These are phyloP conservation scores for Daktulosphaira vitifoliae DNA, from an alignment of 1,140 invertebrate species.

Conservation along the genomic window DNA sequence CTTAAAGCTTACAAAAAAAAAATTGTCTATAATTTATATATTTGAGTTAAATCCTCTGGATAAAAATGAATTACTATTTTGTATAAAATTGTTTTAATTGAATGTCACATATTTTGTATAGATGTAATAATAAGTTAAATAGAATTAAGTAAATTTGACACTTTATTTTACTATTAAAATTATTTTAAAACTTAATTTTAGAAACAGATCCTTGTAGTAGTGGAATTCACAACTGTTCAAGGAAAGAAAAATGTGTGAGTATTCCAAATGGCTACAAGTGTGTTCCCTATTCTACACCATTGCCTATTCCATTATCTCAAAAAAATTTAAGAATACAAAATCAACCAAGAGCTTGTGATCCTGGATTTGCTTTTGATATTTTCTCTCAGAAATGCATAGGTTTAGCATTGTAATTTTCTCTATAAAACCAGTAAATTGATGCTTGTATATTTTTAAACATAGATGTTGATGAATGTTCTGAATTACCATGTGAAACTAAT, in stretches of 20 bases:
- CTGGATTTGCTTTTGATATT: background rate
- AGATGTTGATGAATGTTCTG: conserved; percentile 55
- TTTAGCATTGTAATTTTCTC: no score
- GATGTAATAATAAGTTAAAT: no score
- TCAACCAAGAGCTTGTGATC: background rate
- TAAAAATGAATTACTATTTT: no score
- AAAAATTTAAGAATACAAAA: background rate
- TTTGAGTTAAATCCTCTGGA: no score
- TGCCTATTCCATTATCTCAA: background rate
- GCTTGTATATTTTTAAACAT: conserved; percentile 11
- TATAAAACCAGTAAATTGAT: no score
- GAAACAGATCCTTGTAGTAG: background rate
- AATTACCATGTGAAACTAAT: conserved; percentile 46
- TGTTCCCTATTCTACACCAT: background rate
- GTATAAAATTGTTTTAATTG: no score
- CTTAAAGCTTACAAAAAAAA: no score
- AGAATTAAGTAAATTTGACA: no score
- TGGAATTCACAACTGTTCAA: conserved; percentile 4
- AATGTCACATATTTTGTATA: no score
- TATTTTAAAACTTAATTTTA: no score
- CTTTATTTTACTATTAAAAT: no score
- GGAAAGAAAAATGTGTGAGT: background rate
- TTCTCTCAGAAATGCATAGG: background rate
- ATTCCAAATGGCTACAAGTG: background rate
- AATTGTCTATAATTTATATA: no score